Base-by-base conservation (phyloP, 2,888 invertebrate genomes). In the Craniophora ligustri region DNA sequence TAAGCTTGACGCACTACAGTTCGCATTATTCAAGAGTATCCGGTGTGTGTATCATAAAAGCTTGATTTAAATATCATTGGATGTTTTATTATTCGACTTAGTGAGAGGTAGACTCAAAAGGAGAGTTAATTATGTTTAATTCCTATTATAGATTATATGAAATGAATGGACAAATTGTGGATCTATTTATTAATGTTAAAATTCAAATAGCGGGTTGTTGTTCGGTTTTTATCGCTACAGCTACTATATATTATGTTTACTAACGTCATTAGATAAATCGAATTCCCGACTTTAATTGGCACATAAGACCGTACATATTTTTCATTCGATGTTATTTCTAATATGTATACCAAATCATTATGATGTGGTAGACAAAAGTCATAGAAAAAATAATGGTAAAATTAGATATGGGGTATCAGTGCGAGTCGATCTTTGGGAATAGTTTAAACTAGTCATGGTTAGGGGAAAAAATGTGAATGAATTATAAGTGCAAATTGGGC, bases 271-370 rank as follows among this genome's bases (percentile, higher is more conserved):
- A 44, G 56, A 66, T 32, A 54, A 59, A 51, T 47, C 36, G 53
- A 67, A 31, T 71, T 58, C 48, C 49, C 47, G 48, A 63, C 41
- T 51, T 62, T 60, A 68, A 66, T 65, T 66, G 53, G 32, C 41
- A 21, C 49, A 51, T 55, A 68, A 68, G 72, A 72, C 71, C 72
- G 68, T 62, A 62, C 11, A 64, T 58, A 19, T 58, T 64, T 48
- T 50, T 44, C 30, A 48, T 47, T 50, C 14, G 26, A 58, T 18
- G 60, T 41, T 34, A 39, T 40, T 45, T 34, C 34, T 50, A 41
- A 11, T 34, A 32, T 5, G n/a, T 18, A 46, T 35, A 21, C 23
- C 18, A 48, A 34, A 26, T 41, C 23, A 45, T 46, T 54, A 30
- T 16, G 16, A 38, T 35, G 28, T 35, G 28, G 26, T 11, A 28